Evolutionary conservation across 2,113 vertebrate genomes (phyloP), one percentile per base, ranked within the genome.

Genomic region (Microcebus jonahi): DNA sequence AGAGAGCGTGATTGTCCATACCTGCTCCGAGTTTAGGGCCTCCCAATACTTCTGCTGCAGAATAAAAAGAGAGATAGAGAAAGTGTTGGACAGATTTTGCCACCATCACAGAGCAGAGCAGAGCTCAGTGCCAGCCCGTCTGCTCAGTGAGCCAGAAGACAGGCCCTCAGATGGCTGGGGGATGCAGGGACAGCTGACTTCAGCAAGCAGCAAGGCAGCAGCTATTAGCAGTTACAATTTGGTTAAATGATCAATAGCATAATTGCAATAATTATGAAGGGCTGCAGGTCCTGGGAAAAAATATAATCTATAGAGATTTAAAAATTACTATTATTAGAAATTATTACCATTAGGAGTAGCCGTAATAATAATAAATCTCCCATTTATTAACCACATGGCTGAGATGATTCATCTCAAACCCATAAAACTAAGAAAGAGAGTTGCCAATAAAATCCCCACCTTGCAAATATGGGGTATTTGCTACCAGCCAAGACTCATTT

Each of bases 11-110:
- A 71, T 11, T 88, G 50, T 93, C 59, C 95, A 21, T 93, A 98
- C 97, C 94, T 97, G 97, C 80, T 98, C 95, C 5, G 20, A 97
- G 90, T 96, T 97, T 96, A 98, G 94, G 96, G 96, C 93, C 82
- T 98, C 94, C 70, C 80, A 97, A 6, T 92, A 81, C 27, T 98
- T 97, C 67, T 97, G 76, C 91, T 96, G 88, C 12, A 94, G 97
- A 93, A 95, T n/a, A 25, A 67, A 94, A 81, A 97, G 68, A 93
- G 65, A 84, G 18, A 93, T 6, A 81, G 48, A 36, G 53, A 95
- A 94, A 93, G 79, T 68, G 61, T 50, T 86, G 89, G 77, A 68
- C 23, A 31, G 83, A 39, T 95, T 82, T 31, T 29, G 67, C 29
- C 57, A 63, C 0, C 0, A 15, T 48, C 57, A 2, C 50, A 25